A percentile compares a stretch with the other conserved stretches of the same genome.
Conservation (phyloP, 2,888 invertebrate genomes). For the Amblyjoppa proteus region DNA sequence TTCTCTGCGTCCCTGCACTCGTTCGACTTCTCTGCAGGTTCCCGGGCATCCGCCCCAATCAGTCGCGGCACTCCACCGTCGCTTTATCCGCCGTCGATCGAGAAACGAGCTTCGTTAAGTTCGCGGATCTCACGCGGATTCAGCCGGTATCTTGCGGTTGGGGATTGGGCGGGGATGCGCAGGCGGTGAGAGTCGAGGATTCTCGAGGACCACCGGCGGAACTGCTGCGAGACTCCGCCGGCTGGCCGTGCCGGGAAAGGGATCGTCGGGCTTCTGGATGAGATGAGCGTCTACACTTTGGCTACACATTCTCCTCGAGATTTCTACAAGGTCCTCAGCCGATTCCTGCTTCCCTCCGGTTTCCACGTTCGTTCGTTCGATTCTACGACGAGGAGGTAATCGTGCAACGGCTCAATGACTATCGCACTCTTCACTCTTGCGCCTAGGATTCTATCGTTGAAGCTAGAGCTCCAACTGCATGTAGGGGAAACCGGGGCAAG, state of each 20-base stretch:
- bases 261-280: background rate
- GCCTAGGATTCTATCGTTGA: background rate
- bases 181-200: conserved; percentile 27
- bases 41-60: conserved; percentile 8
- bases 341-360: background rate
- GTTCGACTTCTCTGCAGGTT: background rate
- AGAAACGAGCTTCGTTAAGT: conserved; percentile 67
- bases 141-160: conserved; percentile 20
- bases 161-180: background rate
- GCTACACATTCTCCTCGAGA: conserved; percentile 26
- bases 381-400: background rate
- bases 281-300: conserved; percentile 9
- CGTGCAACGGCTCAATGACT: background rate
- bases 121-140: conserved; percentile 57
- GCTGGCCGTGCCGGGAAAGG: conserved; percentile 5
- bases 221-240: conserved; percentile 44
- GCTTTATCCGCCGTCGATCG: conserved; percentile 41
- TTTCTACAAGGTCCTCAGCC: conserved; percentile 30
- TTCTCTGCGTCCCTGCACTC: conserved; percentile 19
- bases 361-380: conserved; percentile 29
- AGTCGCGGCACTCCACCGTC: conserved; percentile 50
- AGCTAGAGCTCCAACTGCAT: background rate
- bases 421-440: background rate
- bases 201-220: conserved; percentile 44
- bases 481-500: too few relatives aligned